A percentile compares a stretch with the other conserved stretches of the same genome.
These are phyloP conservation scores for Phytoseiulus persimilis DNA, from an alignment of 2,888 invertebrate genomes.

Conservation along the genomic window DNA sequence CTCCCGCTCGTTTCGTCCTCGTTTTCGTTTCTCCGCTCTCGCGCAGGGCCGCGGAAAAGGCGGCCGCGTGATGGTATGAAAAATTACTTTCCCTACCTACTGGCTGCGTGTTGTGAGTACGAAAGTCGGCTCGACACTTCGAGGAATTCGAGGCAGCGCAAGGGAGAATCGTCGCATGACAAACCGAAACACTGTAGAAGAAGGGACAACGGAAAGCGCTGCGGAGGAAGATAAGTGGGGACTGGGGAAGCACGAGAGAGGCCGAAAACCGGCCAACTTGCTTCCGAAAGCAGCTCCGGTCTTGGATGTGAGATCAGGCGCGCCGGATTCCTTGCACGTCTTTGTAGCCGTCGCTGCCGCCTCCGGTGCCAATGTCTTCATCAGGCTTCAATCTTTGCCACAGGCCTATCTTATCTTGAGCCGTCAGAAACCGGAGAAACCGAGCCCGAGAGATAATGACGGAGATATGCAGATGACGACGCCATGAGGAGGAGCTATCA, in stretches of 20 bases:
- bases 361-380: neutral
- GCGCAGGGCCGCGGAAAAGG: too few species aligned
- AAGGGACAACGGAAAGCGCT: too few species aligned
- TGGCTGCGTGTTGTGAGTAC: too few species aligned
- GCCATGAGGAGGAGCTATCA: neutral
- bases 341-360: neutral
- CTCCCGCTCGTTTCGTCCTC: too few species aligned
- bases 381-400: neutral
- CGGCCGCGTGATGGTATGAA: too few species aligned
- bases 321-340: neutral
- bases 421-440: neutral
- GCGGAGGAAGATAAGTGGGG: neutral
- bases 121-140: too few species aligned
- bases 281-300: neutral
- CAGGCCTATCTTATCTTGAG: neutral
- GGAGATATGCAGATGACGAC: neutral
- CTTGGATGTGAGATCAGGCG: too few species aligned
- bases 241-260: neutral
- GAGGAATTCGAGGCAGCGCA: too few species aligned
- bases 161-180: too few species aligned
- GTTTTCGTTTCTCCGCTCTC: too few species aligned
- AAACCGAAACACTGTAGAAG: too few species aligned
- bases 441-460: neutral
- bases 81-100: too few species aligned
- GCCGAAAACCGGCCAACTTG: neutral